Conservation (phyloP, 1,140 invertebrate genomes). For the Pomacea maculata region DNA sequence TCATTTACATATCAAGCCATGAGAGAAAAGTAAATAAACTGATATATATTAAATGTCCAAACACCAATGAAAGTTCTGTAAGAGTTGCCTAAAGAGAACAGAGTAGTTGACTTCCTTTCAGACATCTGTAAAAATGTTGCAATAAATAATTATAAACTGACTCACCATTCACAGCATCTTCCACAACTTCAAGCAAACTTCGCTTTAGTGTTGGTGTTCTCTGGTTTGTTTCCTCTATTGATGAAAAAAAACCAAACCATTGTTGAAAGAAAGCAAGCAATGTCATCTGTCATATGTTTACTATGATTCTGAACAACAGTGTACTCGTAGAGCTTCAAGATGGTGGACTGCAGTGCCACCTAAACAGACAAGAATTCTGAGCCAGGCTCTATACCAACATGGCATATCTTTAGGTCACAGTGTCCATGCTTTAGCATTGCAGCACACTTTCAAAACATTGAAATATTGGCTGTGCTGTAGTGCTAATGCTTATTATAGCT, state of each 20-base stretch:
- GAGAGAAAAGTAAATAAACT: too few relatives aligned
- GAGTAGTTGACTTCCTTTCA: neutral
- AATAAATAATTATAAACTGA: neutral
- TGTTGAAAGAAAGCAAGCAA: too few relatives aligned
- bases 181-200: slow-evolving; percentile 30
- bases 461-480: too few relatives aligned
- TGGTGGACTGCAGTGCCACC: neutral
- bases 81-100: neutral
- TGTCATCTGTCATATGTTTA: neutral
- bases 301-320: neutral
- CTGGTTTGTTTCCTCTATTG: slow-evolving; percentile 11
- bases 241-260: too few relatives aligned
- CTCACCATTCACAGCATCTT: slow-evolving; percentile 26
- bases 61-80: neutral
- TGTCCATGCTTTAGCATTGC: neutral
- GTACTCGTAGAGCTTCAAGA: neutral
- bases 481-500: too few relatives aligned
- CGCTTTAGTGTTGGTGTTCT: slow-evolving; percentile 16
- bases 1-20: too few relatives aligned
- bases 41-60: neutral
- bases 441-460: too few relatives aligned
- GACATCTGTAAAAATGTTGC: neutral
- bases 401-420: neutral
- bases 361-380: neutral
- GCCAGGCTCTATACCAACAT: neutral